phyloP scores from a whole-genome alignment of 2,797 vertebrate genomes.

The Chaenodraco wilsoni region DNA sequence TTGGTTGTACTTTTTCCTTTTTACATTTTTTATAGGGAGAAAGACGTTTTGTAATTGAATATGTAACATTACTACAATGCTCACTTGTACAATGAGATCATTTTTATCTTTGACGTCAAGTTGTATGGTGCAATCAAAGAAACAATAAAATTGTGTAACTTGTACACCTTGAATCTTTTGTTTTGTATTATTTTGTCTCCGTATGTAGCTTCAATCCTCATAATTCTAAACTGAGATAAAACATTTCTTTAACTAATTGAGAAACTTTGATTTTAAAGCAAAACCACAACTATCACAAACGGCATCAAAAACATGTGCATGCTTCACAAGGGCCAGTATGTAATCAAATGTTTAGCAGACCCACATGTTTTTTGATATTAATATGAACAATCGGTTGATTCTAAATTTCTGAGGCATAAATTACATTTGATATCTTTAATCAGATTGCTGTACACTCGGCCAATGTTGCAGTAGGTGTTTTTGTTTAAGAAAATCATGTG shows the following conservation, averaged over 20 bases:
- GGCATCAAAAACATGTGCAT: constrained; percentile 28
- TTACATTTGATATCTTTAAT: background rate
- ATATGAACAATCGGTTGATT: too few relatives aligned
- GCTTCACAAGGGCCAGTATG: constrained; percentile 22
- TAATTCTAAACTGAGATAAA: background rate
- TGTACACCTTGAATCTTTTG: constrained; percentile 7
- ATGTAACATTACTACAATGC: constrained; percentile 46
- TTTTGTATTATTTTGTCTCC: background rate
- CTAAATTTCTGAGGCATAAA: too few relatives aligned
- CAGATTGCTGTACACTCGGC: constrained; percentile 27
- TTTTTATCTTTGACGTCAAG: constrained; percentile 60
- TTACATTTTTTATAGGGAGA: constrained; percentile 57
- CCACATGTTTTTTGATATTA: background rate
- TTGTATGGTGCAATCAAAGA: constrained; percentile 70
- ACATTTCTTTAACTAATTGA: background rate
- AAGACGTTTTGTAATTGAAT: constrained; percentile 66
- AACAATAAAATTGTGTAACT: constrained; percentile 75
- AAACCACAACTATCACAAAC: background rate
- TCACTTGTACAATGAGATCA: constrained; percentile 48
- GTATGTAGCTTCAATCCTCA: background rate
- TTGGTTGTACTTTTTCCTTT: constrained; percentile 30
- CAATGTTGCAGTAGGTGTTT: constrained; percentile 47
- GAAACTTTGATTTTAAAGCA: constrained; percentile 1
- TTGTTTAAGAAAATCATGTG: constrained; percentile 31
- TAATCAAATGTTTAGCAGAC: constrained; percentile 38